Conservation (phyloP, 2,113 vertebrate genomes). For the Plotosus lineatus region DNA sequence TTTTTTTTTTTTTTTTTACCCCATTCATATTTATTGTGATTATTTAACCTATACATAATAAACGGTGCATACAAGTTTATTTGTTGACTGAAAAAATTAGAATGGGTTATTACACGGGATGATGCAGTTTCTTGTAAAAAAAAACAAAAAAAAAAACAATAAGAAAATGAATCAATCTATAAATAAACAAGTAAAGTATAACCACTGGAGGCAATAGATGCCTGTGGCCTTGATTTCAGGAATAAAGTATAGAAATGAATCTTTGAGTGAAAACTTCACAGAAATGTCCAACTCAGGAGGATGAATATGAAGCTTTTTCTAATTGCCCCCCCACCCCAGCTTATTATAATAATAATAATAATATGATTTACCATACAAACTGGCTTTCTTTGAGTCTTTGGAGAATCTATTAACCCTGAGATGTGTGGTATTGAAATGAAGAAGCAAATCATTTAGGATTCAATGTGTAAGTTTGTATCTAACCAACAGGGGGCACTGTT, state of each 20-base stretch:
- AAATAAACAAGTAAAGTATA: neutral
- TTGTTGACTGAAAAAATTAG: too few species aligned
- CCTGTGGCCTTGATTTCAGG: neutral
- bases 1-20: neutral
- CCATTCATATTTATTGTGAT: neutral
- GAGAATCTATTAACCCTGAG: neutral
- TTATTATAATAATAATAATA: too few species aligned
- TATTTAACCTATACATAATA: neutral
- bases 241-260: neutral
- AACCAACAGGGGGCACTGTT: slow-evolving; percentile 78
- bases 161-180: too few species aligned
- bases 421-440: neutral
- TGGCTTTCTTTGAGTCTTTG: neutral
- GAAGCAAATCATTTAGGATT: neutral
- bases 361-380: too few species aligned
- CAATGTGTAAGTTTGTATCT: neutral
- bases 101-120: neutral
- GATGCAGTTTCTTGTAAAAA: neutral
- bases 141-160: neutral
- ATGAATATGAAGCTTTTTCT: neutral
- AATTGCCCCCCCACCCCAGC: too few species aligned
- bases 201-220: neutral
- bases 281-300: neutral
- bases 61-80: too few species aligned
- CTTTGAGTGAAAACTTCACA: too few species aligned